Evolutionary conservation across 2,113 vertebrate species (phyloP).

Genomic region (Ondatra zibethicus): DNA sequence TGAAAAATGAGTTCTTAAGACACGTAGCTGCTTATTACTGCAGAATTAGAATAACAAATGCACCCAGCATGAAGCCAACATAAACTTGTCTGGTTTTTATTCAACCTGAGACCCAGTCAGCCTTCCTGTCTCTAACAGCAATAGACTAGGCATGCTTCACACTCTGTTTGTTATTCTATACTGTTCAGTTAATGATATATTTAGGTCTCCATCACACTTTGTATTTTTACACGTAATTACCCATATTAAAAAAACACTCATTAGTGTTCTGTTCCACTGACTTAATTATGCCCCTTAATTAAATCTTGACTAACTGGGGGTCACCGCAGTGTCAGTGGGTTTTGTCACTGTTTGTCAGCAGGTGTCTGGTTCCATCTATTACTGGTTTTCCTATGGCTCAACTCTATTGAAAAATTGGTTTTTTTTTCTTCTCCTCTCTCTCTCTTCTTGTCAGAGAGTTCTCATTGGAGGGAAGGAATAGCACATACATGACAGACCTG

Average conservation of each 20-base stretch:
- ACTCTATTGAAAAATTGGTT: constrained; percentile 85
- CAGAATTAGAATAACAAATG: constrained; percentile 82
- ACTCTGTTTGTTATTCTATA: constrained; percentile 74
- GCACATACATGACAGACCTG: background rate
- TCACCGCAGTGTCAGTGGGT: constrained; percentile 90
- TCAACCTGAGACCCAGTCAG: constrained; percentile 51
- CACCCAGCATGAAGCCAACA: constrained; percentile 67
- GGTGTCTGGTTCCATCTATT: constrained; percentile 94
- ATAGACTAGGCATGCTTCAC: constrained; percentile 48
- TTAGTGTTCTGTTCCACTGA: constrained; percentile 89
- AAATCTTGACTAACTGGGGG: constrained; percentile 90
- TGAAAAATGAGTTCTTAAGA: constrained; percentile 82
- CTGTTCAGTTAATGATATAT: constrained; percentile 83
- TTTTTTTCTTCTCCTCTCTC: background rate
- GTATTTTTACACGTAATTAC: constrained; percentile 89
- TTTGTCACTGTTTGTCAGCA: constrained; percentile 93
- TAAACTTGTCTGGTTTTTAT: constrained; percentile 65
- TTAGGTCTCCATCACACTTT: constrained; percentile 80
- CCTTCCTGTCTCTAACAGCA: background rate
- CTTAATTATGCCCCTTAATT: constrained; percentile 95
- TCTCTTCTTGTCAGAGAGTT: constrained; percentile 56
- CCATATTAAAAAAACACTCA: constrained; percentile 87
- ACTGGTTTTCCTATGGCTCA: constrained; percentile 90
- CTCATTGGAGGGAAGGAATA: background rate
- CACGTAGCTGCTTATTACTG: constrained; percentile 74